phyloP scores from a whole-genome alignment of 2,113 vertebrate species.

The Platycercus adscitus region DNA sequence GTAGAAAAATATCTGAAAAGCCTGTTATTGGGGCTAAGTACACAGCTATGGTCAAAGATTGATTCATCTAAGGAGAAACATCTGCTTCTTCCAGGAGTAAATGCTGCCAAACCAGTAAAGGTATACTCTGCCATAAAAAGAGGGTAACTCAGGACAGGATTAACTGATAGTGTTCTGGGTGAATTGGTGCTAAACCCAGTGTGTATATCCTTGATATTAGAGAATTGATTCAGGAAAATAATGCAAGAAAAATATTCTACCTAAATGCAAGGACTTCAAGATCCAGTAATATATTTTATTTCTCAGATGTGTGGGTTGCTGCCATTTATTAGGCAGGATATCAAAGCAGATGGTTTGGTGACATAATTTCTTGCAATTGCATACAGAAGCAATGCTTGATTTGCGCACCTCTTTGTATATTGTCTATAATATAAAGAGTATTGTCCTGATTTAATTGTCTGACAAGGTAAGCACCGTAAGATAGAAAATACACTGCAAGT shows the following conservation, averaged over 20 bases:
- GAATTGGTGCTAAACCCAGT: not conserved
- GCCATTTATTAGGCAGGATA: not conserved
- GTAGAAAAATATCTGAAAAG: not conserved
- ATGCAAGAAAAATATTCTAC: not conserved
- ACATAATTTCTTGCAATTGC: not conserved
- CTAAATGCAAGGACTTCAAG: not conserved
- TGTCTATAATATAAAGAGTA: not conserved
- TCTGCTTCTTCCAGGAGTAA: not conserved
- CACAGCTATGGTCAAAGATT: not conserved
- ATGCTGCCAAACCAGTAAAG: not conserved
- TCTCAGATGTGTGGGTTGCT: not conserved
- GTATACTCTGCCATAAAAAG: not conserved
- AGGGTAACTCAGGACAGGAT: not conserved
- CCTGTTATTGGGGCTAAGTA: not conserved
- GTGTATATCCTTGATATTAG: rapidly evolving
- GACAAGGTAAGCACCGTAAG: not conserved
- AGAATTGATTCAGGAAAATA: not conserved
- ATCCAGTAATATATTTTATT: not conserved
- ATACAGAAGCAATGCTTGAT: not conserved
- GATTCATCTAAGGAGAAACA: not conserved
- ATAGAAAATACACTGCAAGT: not conserved
- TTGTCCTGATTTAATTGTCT: not conserved
- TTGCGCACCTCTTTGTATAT: not conserved
- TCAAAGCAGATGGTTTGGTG: not conserved
- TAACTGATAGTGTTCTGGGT: not conserved